Percentiles rank a stretch among this genome's conserved stretches.
Conservation (phyloP, 2,888 invertebrate genomes). For the Orchestes rusci region DNA sequence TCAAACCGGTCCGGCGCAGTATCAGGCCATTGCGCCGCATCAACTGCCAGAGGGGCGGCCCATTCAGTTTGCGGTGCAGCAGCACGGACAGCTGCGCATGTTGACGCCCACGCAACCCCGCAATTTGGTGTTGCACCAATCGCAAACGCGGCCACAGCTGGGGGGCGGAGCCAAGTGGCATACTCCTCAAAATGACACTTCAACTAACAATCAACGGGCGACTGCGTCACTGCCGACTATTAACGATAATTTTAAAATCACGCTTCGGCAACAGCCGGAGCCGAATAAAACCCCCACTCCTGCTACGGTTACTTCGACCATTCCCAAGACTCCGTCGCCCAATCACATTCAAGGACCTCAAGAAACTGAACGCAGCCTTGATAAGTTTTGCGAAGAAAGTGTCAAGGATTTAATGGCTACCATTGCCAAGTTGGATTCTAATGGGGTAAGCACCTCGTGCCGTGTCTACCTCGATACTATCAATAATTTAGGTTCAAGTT, state of each 20-base stretch:
- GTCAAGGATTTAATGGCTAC: constrained; percentile 82
- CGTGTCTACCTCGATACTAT: too few species aligned
- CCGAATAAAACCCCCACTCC: constrained; percentile 35
- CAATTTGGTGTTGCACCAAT: constrained; percentile 3
- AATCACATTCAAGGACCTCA: constrained; percentile 49
- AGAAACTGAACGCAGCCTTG: constrained; percentile 61
- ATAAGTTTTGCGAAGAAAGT: constrained; percentile 77
- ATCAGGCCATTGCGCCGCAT: constrained; percentile 42
- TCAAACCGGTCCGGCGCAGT: constrained; percentile 43
- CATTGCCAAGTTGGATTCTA: constrained; percentile 79
- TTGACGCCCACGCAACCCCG: constrained; percentile 23
- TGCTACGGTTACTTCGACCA: constrained; percentile 64
- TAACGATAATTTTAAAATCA: constrained; percentile 63
- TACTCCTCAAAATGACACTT: constrained; percentile 67
- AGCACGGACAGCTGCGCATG: constrained; percentile 23
- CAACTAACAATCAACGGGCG: constrained; percentile 22
- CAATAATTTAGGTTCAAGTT: too few species aligned
- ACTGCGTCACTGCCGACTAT: constrained; percentile 36
- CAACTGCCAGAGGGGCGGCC: constrained; percentile 37
- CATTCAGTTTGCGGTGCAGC: constrained; percentile 21
- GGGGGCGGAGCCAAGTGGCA: constrained; percentile 56
- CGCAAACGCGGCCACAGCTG: constrained; percentile 10
- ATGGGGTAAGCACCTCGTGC: too few species aligned
- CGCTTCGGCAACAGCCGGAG: constrained; percentile 46
- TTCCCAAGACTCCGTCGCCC: constrained; percentile 80